These are phyloP conservation scores for Aphis craccivora DNA, from an alignment of 1,140 invertebrate genomes.

Conservation along the genomic window DNA sequence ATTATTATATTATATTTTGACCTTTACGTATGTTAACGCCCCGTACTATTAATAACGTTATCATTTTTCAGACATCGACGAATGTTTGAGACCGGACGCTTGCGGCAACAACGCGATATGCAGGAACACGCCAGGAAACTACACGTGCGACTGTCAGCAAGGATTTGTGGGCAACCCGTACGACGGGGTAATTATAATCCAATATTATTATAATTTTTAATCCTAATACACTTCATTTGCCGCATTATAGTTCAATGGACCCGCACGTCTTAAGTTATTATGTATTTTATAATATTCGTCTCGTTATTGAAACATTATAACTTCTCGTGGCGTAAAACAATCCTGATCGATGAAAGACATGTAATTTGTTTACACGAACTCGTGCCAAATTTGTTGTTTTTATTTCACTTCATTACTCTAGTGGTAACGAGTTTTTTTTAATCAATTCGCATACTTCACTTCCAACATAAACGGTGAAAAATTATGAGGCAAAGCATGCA, in stretches of 20 bases:
- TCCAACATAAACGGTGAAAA: background rate
- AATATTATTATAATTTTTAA: background rate
- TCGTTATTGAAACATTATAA: background rate
- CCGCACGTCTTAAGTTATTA: background rate
- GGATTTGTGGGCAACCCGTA: conserved; percentile 89
- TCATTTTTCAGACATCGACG: conserved; percentile 78
- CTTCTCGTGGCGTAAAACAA: background rate
- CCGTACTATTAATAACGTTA: conserved; percentile 1
- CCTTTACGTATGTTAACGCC: background rate
- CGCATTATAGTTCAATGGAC: background rate
- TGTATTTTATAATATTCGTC: background rate
- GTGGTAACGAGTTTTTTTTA: background rate
- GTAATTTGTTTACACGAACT: background rate
- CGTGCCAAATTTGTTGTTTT: conserved; percentile 17
- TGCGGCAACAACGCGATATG: conserved; percentile 84
- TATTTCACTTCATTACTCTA: background rate
- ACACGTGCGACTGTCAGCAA: conserved; percentile 82
- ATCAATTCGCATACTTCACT: background rate
- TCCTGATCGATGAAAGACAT: background rate
- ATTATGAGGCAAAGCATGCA: background rate
- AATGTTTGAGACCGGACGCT: conserved; percentile 78
- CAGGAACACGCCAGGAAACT: conserved; percentile 85
- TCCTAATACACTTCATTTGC: background rate
- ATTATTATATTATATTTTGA: background rate
- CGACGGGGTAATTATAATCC: conserved; percentile 70